Percentiles rank a stretch among this genome's conserved stretches.
These are phyloP conservation scores for Xylocopa sonorina DNA, from an alignment of 1,140 invertebrate species.

Conservation along the genomic window DNA sequence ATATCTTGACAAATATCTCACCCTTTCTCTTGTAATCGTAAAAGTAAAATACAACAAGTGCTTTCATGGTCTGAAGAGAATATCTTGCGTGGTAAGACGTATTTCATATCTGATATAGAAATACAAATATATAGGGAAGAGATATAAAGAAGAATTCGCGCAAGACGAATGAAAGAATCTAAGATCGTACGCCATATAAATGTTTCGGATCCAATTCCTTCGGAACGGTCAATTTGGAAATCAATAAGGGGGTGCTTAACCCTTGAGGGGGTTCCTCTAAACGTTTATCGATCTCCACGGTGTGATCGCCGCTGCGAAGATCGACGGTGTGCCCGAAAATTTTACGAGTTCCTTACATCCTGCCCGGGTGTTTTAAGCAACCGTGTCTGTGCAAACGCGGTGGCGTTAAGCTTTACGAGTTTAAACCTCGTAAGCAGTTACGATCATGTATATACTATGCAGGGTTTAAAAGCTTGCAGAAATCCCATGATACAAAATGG, in stretches of 20 bases:
- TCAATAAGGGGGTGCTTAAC: background rate
- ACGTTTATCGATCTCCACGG: background rate
- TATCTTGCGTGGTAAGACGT: background rate
- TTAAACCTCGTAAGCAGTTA: constrained; percentile 43
- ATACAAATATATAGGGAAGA: background rate
- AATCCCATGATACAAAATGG: background rate
- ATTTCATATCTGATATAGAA: background rate
- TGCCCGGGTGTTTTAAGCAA: background rate
- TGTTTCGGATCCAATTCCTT: background rate
- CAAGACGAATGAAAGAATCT: background rate
- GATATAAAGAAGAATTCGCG: background rate
- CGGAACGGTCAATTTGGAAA: background rate
- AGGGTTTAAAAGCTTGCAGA: constrained; percentile 13
- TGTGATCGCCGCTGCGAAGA: background rate
- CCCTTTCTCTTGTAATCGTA: too few species aligned
- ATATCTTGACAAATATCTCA: too few species aligned
- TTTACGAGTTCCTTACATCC: constrained; percentile 29
- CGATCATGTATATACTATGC: constrained; percentile 19
- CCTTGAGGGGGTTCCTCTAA: background rate
- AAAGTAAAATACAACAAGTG: too few species aligned
- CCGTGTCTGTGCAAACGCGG: constrained; percentile 16
- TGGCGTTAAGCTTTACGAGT: constrained; percentile 40
- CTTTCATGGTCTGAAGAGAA: too few species aligned
- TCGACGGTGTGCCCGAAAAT: constrained; percentile 21
- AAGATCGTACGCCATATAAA: background rate